Base-by-base conservation (phyloP, 2,113 vertebrate species). In the Acanthochromis polyacanthus region DNA sequence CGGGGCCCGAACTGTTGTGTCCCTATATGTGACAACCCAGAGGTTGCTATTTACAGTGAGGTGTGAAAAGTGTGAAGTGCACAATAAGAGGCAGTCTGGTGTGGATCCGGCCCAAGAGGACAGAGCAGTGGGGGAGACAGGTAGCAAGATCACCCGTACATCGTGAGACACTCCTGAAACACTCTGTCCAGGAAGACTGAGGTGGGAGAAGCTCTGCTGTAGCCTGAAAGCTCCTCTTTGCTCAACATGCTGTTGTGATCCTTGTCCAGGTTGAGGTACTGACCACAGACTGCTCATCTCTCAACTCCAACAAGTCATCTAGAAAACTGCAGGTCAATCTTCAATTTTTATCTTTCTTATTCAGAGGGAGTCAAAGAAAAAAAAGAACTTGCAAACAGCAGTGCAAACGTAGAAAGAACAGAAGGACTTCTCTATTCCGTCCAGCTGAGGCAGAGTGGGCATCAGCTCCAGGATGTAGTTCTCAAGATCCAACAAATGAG, bases 211-310 rank as follows among this genome's bases (percentile, higher is more conserved):
- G 97, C 97, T 38, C 97, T 99, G 88, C 98, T 97, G 4, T 99
- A 99, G 0, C 97, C 96, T n/a, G 98, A 99, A 25, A 99, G 95
- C 50, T 99, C 98, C 89, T 99, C 98, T 88, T 99, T 98, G 94
- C 97, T 99, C 85, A 99, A 93, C 98, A 99, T 99, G 60, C 98
- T 98, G 30, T 99, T 99, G 90, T 99, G 98, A 86, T 99, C 97
- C 68, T 99, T 99, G 82, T 99, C 98, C 43, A 99, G 95, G 91
- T 99, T 99, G 77, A 99, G 94, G 80, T 99, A 99, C 85, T 99
- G 98, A 68, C 98, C 98, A 43, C n/a, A 17, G 28, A 10, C 8
- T 96, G 99, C 98, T 25, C 25, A 25, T 25, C 25, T 25, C 25
- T 25, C 25, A 25, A 25, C 96, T 99, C 98, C 48, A 99, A 86